A percentile compares a stretch with the other conserved stretches of the same genome.
Conservation (phyloP, 2,113 vertebrate genomes). For the Amphilophus citrinellus region DNA sequence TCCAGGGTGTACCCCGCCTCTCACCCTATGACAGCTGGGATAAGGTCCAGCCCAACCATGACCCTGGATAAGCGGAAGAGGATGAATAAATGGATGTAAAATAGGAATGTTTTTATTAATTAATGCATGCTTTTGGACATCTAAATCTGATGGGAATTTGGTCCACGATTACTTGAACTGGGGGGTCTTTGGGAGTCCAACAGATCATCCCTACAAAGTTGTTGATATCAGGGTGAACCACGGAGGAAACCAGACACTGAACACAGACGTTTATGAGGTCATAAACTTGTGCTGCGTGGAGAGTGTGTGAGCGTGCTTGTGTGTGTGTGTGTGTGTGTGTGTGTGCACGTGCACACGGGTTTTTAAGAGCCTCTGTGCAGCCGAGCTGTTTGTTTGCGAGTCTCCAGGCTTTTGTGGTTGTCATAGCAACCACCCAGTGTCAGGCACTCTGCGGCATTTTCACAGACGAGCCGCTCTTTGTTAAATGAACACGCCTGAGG, state of each 20-base stretch:
- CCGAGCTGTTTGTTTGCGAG: slow-evolving; percentile 71
- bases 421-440: slow-evolving; percentile 62
- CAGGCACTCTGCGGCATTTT: slow-evolving; percentile 68
- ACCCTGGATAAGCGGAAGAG: background rate
- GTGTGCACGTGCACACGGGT: slow-evolving; percentile 6
- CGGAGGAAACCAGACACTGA: background rate
- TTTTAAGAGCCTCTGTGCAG: slow-evolving; percentile 29
- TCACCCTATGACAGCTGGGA: background rate
- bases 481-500: slow-evolving; percentile 39
- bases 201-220: background rate
- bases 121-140: background rate
- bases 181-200: background rate
- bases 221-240: background rate
- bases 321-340: slow-evolving; percentile 13
- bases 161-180: background rate
- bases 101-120: background rate
- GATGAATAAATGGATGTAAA: background rate
- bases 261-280: slow-evolving; percentile 31
- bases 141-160: background rate
- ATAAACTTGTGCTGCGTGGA: slow-evolving; percentile 39
- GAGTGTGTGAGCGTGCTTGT: background rate
- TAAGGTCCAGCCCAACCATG: background rate
- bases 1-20: background rate
- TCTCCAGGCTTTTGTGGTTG: slow-evolving; percentile 69
- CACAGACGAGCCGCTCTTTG: slow-evolving; percentile 56